Conservation (phyloP, 2,888 invertebrate genomes). For the Melangyna quadrimaculata region DNA sequence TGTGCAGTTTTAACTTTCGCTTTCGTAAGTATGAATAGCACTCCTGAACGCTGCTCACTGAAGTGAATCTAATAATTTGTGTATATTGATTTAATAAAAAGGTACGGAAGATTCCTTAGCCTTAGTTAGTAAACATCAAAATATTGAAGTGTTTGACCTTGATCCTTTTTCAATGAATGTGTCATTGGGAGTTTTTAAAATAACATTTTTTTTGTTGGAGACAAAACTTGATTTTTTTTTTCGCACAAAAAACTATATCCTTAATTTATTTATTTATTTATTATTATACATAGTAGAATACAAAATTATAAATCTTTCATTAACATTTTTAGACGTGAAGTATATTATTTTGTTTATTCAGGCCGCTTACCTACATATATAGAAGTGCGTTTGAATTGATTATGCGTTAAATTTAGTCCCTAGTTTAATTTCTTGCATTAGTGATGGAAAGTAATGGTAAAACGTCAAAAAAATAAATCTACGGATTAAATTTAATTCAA, state of each 20-base stretch:
- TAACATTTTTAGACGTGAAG: constrained; percentile 38
- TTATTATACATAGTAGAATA: not conserved
- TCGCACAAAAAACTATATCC: constrained; percentile 2
- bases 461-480: not conserved
- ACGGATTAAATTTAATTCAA: not conserved
- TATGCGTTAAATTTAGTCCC: not conserved
- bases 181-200: not conserved
- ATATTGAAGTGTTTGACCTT: no score
- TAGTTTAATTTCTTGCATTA: not conserved
- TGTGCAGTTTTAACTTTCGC: no score
- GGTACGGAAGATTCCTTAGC: no score
- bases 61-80: no score
- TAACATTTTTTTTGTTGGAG: not conserved
- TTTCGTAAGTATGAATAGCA: no score
- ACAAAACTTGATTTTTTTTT: not conserved
- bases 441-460: no score
- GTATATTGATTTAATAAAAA: no score
- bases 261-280: not conserved
- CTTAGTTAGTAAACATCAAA: no score
- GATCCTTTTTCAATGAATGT: not conserved
- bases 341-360: constrained; percentile 50
- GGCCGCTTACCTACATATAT: not conserved
- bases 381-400: no score
- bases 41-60: no score
- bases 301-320: not conserved